Conservation (phyloP, 2,113 vertebrate genomes). For the Aldabrachelys gigantea region DNA sequence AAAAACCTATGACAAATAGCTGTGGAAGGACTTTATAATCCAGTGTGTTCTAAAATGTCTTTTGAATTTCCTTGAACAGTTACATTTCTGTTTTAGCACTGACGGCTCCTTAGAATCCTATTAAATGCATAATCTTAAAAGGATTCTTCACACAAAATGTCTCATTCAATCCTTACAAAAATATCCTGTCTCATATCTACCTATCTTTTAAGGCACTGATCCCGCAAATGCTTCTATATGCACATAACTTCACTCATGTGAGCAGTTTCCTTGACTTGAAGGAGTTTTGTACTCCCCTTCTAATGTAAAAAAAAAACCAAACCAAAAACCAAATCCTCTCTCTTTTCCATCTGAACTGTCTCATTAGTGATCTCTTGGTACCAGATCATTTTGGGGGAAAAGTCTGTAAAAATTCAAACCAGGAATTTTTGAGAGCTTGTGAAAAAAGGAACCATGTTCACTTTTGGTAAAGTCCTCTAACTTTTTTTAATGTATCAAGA, state of each 20-base stretch:
- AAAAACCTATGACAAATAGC: not conserved
- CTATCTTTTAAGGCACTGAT: not conserved
- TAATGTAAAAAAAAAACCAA: not conserved
- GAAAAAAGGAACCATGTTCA: not conserved
- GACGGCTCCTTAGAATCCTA: not conserved
- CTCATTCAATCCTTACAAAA: not conserved
- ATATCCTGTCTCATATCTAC: not conserved
- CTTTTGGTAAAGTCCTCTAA: not conserved
- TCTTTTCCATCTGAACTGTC: not conserved
- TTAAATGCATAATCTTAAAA: not conserved
- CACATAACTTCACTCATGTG: not conserved
- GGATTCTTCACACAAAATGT: not conserved
- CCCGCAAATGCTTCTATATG: not conserved
- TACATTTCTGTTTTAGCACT: constrained; percentile 1
- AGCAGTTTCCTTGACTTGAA: not conserved
- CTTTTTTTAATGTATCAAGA: not conserved
- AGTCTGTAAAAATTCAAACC: not conserved
- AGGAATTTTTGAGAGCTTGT: not conserved
- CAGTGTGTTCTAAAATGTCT: not conserved
- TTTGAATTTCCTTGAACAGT: constrained; percentile 1
- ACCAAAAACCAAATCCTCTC: not conserved
- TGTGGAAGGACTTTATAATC: constrained; percentile 37
- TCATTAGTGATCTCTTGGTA: not conserved
- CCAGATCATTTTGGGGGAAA: not conserved
- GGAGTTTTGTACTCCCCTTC: not conserved